Base-by-base conservation (phyloP, 2,113 vertebrate genomes). In the Equus przewalskii region DNA sequence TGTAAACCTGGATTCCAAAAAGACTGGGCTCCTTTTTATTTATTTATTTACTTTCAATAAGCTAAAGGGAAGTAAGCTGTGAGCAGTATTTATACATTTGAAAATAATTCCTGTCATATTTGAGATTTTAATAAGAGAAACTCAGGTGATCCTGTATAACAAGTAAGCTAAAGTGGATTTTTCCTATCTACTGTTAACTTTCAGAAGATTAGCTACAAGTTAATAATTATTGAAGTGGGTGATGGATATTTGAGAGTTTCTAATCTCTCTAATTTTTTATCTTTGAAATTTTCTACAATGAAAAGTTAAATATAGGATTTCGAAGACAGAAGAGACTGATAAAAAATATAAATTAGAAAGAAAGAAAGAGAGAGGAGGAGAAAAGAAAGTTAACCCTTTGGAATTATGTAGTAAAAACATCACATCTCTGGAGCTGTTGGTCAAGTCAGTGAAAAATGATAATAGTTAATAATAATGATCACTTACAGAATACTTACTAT, bases 91-190 rank as follows among this genome's bases (percentile, higher is more conserved):
- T 79, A 49, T 93, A 41, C 33, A 49, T 84, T 89, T 75, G 67
- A 58, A 95, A 89, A 85, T 49, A 16, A 85, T 93, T 97, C 46
- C 18, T 94, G 67, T 18, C 12, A n/a, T 80, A 41, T 60, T 82
- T 82, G 44, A 4, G 7, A 89, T 93, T 96, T 91, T 96, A 75
- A 72, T 94, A 92, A 94, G 28, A 78, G 56, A 95, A 80, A 87
- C 28, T 69, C 64, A 94, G 81, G 62, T 89, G 64, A 86, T 85
- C 30, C 24, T 75, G 58, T 44, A 9, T 72, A 69, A 70, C 28
- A 97, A 96, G 64, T 49, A 89, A 83, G 86, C 18, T 76, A 26
- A 73, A 76, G 51, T 92, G 73, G 33, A 82, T 93, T 54, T 95
- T 96, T 46, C 28, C 56, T 56, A 41, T 67, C 30, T 67, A 73